Percentiles rank a stretch among this genome's conserved stretches.
Conservation (phyloP, 2,113 vertebrate genomes). For the Halcyon malimbica region DNA sequence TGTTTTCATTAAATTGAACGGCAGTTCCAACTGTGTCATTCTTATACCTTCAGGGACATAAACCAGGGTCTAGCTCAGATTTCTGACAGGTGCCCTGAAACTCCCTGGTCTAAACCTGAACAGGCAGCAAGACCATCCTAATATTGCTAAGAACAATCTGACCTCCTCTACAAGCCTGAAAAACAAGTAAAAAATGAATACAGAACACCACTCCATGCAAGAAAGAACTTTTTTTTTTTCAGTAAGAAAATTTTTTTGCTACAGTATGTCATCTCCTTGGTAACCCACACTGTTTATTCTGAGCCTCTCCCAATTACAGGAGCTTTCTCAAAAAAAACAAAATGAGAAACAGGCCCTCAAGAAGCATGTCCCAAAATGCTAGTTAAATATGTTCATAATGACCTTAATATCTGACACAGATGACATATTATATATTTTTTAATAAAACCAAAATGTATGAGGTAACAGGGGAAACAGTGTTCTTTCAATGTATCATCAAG, state of each 20-base stretch:
- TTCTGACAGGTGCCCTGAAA: not conserved
- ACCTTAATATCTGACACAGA: not conserved
- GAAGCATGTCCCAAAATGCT: not conserved
- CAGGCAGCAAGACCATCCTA: not conserved
- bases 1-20: not conserved
- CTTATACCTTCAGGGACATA: fast-evolving
- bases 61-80: not conserved
- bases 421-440: not conserved
- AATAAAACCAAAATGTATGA: not conserved
- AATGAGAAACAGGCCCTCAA: not conserved
- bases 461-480: fast-evolving
- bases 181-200: not conserved
- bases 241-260: not conserved
- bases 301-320: not conserved
- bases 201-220: not conserved
- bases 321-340: not conserved
- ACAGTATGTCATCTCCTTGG: not conserved
- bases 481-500: not conserved
- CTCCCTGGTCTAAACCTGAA: not conserved
- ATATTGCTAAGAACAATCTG: not conserved
- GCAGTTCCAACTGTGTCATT: not conserved
- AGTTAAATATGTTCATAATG: not conserved
- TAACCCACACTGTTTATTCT: not conserved
- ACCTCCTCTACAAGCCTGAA: not conserved
- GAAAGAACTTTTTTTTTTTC: not conserved